A percentile compares a stretch with the other conserved stretches of the same genome.
These are phyloP conservation scores for Agelaius tricolor DNA, from an alignment of 2,113 vertebrate species.

Conservation along the genomic window DNA sequence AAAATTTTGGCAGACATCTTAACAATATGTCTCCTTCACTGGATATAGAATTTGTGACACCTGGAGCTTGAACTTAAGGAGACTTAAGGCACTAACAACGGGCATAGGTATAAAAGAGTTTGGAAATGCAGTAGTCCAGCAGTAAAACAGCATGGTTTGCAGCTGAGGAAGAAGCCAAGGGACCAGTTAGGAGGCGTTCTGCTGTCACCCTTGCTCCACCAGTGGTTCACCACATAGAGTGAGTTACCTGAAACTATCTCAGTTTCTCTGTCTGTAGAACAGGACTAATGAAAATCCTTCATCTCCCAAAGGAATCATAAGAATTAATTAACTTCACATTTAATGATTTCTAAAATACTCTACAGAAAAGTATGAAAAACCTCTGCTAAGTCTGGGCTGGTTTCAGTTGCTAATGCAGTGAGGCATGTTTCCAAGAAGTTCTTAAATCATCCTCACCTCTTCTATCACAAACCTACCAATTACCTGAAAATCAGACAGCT, in stretches of 20 bases:
- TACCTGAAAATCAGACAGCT: neutral
- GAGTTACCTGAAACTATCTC: neutral
- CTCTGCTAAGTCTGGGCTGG: neutral
- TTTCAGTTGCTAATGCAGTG: slow-evolving; percentile 6
- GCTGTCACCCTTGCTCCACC: neutral
- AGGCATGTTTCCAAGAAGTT: neutral
- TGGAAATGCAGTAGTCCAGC: neutral
- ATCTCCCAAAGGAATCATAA: slow-evolving; percentile 2
- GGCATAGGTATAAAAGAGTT: neutral
- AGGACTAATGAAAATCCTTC: neutral
- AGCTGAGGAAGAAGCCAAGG: neutral
- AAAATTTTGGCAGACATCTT: neutral
- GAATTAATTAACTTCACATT: slow-evolving; percentile 51
- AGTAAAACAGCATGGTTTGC: neutral
- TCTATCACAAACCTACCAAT: neutral
- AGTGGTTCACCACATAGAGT: neutral
- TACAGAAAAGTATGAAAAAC: neutral
- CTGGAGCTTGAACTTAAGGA: neutral
- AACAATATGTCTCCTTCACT: neutral
- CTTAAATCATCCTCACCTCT: neutral
- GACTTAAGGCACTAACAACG: neutral
- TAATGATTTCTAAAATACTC: slow-evolving; percentile 2
- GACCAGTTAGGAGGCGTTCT: neutral
- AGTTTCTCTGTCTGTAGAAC: neutral
- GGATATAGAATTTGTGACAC: neutral